phyloP scores from a whole-genome alignment of 2,888 invertebrate species.

The Drosophila setosimentum region DNA sequence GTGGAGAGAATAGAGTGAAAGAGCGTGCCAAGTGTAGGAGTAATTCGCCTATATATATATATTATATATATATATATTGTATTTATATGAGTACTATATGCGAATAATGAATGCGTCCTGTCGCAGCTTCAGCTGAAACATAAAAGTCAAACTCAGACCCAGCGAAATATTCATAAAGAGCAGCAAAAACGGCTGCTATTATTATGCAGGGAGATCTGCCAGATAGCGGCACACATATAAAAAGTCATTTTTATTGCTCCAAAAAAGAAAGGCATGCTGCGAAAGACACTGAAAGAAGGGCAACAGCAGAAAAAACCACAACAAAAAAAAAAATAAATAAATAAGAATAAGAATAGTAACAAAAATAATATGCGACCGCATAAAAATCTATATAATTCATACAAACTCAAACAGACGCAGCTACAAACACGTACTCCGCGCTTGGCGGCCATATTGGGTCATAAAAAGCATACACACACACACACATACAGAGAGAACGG shows the following conservation, averaged over 20 bases:
- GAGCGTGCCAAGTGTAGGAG: slow-evolving; percentile 32
- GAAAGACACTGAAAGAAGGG: slow-evolving; percentile 24
- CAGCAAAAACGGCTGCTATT: slow-evolving; percentile 54
- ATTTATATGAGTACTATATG: slow-evolving; percentile 45
- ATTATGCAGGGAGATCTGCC: slow-evolving; percentile 71
- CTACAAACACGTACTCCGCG: slow-evolving; percentile 67
- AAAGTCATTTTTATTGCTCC: slow-evolving; percentile 72
- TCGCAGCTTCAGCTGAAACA: slow-evolving; percentile 49
- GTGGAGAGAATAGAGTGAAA: slow-evolving; percentile 21
- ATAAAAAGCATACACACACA: slow-evolving; percentile 71
- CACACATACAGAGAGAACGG: slow-evolving; percentile 20
- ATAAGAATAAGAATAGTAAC: slow-evolving; percentile 57
- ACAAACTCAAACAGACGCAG: slow-evolving; percentile 53
- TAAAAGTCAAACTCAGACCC: slow-evolving; percentile 62
- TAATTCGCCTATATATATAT: slow-evolving; percentile 4
- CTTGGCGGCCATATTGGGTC: slow-evolving; percentile 80
- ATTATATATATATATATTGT: slow-evolving; percentile 8
- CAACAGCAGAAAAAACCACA: slow-evolving; percentile 22
- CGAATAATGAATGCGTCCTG: slow-evolving; percentile 65
- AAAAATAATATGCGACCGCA: slow-evolving; percentile 80
- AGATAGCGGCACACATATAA: slow-evolving; percentile 60
- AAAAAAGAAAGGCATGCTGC: slow-evolving; percentile 37
- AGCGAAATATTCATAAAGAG: slow-evolving; percentile 72
- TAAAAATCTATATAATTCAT: slow-evolving; percentile 81
- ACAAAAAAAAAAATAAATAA: slow-evolving; percentile 16